Conservation (phyloP, 2,888 invertebrate species). For the Melangyna quadrimaculata region DNA sequence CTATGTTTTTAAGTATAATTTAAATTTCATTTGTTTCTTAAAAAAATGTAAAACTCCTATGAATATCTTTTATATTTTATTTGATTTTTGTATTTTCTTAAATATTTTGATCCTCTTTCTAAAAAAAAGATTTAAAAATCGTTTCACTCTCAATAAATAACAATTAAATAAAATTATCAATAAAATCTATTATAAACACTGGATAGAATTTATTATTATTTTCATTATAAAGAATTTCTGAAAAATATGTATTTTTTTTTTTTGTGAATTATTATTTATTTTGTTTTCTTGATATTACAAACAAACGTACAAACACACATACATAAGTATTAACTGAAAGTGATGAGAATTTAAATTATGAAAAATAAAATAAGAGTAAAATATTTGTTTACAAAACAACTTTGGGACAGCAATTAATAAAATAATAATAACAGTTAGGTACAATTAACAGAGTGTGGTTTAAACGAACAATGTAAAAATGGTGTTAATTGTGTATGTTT, state of each 20-base stretch:
- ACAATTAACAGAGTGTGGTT: constrained; percentile 39
- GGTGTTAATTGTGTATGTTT: constrained; percentile 29
- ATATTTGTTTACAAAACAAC: constrained; percentile 47
- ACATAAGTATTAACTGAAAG: neutral
- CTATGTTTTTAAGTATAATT: constrained; percentile 9
- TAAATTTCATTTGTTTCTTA: constrained; percentile 64
- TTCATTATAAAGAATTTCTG: neutral
- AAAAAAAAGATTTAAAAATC: constrained; percentile 31
- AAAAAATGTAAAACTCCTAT: constrained; percentile 67
- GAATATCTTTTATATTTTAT: constrained; percentile 28
- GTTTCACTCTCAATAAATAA: constrained; percentile 63
- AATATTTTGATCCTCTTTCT: constrained; percentile 53
- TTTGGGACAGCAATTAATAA: constrained; percentile 49
- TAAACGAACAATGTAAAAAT: constrained; percentile 36
- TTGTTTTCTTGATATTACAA: neutral
- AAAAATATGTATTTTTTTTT: neutral
- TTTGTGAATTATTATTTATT: constrained; percentile 4
- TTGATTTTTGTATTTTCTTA: neutral
- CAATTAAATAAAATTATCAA: constrained; percentile 60
- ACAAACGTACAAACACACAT: neutral
- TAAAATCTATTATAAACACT: constrained; percentile 46
- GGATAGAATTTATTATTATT: constrained; percentile 37
- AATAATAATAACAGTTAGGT: constrained; percentile 51
- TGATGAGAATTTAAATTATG: constrained; percentile 18
- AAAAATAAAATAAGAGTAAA: constrained; percentile 9